A percentile compares a stretch with the other conserved stretches of the same genome.
Evolutionary conservation across 2,888 invertebrate genomes (phyloP).

Genomic region (Chydorus sphaericus): DNA sequence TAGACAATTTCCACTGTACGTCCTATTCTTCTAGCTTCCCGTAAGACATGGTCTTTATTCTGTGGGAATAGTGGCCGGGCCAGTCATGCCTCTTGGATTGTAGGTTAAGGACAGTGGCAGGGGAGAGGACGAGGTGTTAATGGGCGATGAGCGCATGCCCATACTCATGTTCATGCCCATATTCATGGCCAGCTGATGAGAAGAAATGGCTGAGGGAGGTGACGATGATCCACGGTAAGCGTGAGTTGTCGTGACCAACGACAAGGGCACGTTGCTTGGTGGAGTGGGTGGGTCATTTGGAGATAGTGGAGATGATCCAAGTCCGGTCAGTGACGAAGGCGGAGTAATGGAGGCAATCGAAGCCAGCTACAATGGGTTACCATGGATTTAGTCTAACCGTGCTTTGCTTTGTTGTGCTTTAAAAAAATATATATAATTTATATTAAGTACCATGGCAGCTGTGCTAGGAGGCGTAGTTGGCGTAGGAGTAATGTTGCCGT

Average conservation of each 20-base stretch:
- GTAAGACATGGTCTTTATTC: not conserved
- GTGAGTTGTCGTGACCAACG: constrained; percentile 13
- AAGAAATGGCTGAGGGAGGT: not conserved
- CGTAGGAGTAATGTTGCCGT: constrained; percentile 12
- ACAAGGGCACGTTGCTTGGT: constrained; percentile 34
- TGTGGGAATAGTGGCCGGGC: not conserved
- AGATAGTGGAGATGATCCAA: constrained; percentile 25
- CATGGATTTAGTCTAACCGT: no score
- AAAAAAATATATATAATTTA: no score
- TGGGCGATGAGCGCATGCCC: constrained; percentile 4
- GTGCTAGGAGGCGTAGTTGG: constrained; percentile 31
- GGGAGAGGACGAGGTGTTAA: not conserved
- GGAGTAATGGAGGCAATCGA: constrained; percentile 34
- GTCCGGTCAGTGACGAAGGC: constrained; percentile 34
- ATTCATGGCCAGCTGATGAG: constrained; percentile 1
- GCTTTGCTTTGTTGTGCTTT: no score
- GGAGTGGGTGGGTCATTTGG: constrained; percentile 33
- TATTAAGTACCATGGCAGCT: constrained; percentile 30
- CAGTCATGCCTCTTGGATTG: constrained; percentile 3
- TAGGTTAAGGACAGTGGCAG: constrained; percentile 12
- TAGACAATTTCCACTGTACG: no score
- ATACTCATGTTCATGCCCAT: no score
- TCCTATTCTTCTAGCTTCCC: no score
- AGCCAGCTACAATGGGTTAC: no score
- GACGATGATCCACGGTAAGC: constrained; percentile 5